These are phyloP conservation scores for Pseudomyrmex gracilis DNA, from an alignment of 1,140 invertebrate species.

Conservation along the genomic window DNA sequence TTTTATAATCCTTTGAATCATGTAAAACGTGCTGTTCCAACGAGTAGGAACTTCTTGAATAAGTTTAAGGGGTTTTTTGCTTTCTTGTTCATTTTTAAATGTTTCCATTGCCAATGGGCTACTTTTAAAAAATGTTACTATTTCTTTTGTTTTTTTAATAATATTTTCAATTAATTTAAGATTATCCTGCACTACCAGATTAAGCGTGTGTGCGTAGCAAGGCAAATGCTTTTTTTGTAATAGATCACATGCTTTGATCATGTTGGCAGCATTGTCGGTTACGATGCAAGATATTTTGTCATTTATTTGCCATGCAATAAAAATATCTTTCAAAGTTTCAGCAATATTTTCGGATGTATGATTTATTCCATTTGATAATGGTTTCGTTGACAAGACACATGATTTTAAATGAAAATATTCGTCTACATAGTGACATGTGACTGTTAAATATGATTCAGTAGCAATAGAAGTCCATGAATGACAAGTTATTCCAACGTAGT, in stretches of 20 bases:
- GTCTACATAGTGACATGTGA: background rate
- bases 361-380: background rate
- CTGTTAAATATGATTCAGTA: slow-evolving; percentile 7
- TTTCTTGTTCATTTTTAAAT: background rate
- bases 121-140: background rate
- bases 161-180: background rate
- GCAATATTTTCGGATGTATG: slow-evolving; percentile 3
- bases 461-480: background rate
- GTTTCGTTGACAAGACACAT: background rate
- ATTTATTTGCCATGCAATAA: background rate
- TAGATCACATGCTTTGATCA: background rate
- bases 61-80: background rate
- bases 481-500: slow-evolving; percentile 1
- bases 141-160: slow-evolving; percentile 2
- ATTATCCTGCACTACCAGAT: background rate
- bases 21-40: background rate
- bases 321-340: slow-evolving; percentile 1
- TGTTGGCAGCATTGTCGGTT: background rate
- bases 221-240: background rate
- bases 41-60: slow-evolving; percentile 1
- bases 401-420: background rate
- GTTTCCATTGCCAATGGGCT: background rate
- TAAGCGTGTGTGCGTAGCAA: background rate
- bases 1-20: background rate
- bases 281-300: background rate